A percentile compares a stretch with the other conserved stretches of the same genome.
Conservation (phyloP, 1,140 invertebrate genomes). For the Drosophila lowei region DNA sequence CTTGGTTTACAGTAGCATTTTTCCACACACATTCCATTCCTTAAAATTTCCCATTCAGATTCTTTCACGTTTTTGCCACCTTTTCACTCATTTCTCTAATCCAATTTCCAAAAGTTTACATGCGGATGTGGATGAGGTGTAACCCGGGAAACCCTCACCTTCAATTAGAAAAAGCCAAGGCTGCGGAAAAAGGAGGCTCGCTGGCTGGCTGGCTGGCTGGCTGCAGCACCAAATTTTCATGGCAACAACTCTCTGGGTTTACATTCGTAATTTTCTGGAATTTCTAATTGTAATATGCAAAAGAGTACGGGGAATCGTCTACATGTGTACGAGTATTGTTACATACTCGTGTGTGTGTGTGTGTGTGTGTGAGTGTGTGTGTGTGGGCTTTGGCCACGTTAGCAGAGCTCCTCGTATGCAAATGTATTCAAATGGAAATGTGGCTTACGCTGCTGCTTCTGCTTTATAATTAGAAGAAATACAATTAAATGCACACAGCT, state of each 20-base stretch:
- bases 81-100: too few relatives aligned
- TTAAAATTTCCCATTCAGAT: too few relatives aligned
- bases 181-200: too few relatives aligned
- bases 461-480: constrained; percentile 58
- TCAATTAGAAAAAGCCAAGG: too few relatives aligned
- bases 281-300: constrained; percentile 41
- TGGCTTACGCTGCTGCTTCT: constrained; percentile 14
- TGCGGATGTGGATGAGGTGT: too few relatives aligned
- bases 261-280: constrained; percentile 46
- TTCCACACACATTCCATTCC: too few relatives aligned
- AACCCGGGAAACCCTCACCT: too few relatives aligned
- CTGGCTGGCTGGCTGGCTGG: too few relatives aligned
- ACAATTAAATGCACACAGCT: constrained; percentile 45
- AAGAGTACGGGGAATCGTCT: constrained; percentile 3
- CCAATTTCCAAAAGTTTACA: too few relatives aligned
- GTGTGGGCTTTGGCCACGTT: neutral
- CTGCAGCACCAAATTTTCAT: constrained; percentile 26
- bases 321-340: neutral
- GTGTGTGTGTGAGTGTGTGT: neutral
- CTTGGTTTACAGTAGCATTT: too few relatives aligned
- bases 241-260: constrained; percentile 26
- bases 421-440: constrained; percentile 59
- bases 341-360: neutral
- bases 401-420: constrained; percentile 4
- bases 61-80: too few relatives aligned